Evolutionary conservation across 2,888 invertebrate species (phyloP).

Genomic region (Amphipoea lucens): DNA sequence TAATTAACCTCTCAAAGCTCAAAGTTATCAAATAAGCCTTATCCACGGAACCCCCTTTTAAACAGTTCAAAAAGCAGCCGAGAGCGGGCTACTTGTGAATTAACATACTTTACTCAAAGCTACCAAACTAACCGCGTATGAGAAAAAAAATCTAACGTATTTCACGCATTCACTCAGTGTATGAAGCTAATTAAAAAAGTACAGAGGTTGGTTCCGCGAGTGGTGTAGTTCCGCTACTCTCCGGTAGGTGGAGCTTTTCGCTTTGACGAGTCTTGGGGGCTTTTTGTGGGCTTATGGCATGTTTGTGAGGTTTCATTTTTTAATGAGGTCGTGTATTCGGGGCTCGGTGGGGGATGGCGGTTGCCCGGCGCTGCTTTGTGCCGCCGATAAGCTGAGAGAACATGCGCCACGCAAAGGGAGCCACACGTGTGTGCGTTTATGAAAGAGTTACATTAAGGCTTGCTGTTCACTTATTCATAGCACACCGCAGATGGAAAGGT

Average conservation of each 20-base stretch:
- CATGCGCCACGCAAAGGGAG: conserved; percentile 77
- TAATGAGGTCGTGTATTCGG: conserved; percentile 89
- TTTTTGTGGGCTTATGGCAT: conserved; percentile 80
- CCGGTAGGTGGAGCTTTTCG: conserved; percentile 86
- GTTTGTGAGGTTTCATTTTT: conserved; percentile 87
- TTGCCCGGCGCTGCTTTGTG: conserved; percentile 80
- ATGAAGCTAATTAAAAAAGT: conserved; percentile 90
- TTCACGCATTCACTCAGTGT: conserved; percentile 87
- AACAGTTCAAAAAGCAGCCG: conserved; percentile 82
- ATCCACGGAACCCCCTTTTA: conserved; percentile 72
- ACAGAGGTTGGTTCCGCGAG: conserved; percentile 88
- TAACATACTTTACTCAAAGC: conserved; percentile 89
- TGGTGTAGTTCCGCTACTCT: conserved; percentile 89
- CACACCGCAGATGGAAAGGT: conserved; percentile 69
- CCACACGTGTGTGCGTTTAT: conserved; percentile 76
- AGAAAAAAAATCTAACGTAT: conserved; percentile 86
- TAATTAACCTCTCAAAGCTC: conserved; percentile 76
- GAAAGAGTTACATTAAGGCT: conserved; percentile 83
- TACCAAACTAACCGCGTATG: conserved; percentile 87
- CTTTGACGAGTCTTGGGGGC: conserved; percentile 83
- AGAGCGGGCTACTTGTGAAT: conserved; percentile 84
- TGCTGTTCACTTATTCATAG: conserved; percentile 85
- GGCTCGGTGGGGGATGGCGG: conserved; percentile 77
- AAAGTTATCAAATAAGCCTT: conserved; percentile 72
- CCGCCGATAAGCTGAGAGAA: conserved; percentile 70